phyloP scores from a whole-genome alignment of 2,113 vertebrate genomes.

The Saimiri boliviensis region DNA sequence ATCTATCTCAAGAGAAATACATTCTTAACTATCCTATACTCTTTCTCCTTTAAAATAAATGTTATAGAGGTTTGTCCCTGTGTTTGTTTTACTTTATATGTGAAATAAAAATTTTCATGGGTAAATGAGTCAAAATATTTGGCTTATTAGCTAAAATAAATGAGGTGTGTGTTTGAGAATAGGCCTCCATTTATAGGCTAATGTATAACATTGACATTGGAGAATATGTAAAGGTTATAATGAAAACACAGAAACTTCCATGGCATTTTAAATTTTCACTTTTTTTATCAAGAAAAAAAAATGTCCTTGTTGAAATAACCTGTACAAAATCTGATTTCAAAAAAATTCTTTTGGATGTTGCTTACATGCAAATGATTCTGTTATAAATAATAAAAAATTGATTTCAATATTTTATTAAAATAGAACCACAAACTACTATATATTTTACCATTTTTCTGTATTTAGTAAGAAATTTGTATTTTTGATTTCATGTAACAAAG shows the following conservation, averaged over 20 bases:
- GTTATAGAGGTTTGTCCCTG: not conserved
- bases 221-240: not conserved
- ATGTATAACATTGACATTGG: not conserved
- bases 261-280: conserved; percentile 37
- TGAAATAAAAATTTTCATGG: not conserved
- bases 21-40: not conserved
- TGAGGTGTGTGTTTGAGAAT: not conserved
- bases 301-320: not conserved
- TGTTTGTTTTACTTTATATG: not conserved
- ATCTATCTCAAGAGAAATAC: conserved; percentile 14
- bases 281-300: conserved; percentile 4
- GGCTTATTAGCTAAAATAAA: not conserved
- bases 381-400: not conserved
- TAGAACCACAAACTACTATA: conserved; percentile 18
- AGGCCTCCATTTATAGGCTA: not conserved
- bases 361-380: not conserved
- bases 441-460: conserved; percentile 52
- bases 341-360: conserved; percentile 5
- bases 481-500: conserved; percentile 64
- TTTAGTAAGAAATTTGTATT: conserved; percentile 50
- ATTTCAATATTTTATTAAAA: not conserved
- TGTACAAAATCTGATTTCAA: not conserved
- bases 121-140: not conserved
- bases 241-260: conserved; percentile 16
- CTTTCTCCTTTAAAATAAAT: not conserved